phyloP scores from a whole-genome alignment of 1,140 invertebrate genomes.

The Drosophila nigrodunni region DNA sequence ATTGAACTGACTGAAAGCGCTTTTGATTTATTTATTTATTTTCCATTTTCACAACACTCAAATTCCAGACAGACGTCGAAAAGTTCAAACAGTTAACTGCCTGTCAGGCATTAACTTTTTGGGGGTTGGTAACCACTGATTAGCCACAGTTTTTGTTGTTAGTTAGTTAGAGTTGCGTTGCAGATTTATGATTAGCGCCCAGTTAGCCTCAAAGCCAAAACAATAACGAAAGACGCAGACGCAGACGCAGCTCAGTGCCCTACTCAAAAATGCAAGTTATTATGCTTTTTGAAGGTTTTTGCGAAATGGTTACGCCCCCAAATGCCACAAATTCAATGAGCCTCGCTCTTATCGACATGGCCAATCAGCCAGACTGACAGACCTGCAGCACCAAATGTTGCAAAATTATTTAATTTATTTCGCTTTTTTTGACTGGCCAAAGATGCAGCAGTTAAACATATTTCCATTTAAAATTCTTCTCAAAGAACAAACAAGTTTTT shows the following conservation, averaged over 20 bases:
- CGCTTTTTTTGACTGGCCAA: background rate
- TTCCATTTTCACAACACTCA: constrained; percentile 63
- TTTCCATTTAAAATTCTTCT: background rate
- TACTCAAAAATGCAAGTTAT: constrained; percentile 81
- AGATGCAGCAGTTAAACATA: constrained; percentile 10
- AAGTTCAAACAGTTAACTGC: constrained; percentile 80
- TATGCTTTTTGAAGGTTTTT: constrained; percentile 73
- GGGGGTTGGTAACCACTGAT: constrained; percentile 62
- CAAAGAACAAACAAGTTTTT: constrained; percentile 6
- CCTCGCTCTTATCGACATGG: constrained; percentile 55
- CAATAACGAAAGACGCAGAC: constrained; percentile 8
- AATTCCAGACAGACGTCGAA: constrained; percentile 67
- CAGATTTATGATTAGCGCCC: constrained; percentile 80
- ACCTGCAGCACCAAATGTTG: constrained; percentile 24
- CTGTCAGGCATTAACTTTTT: constrained; percentile 78
- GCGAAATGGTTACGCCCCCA: constrained; percentile 69
- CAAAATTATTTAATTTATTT: constrained; percentile 20
- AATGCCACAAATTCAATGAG: constrained; percentile 81
- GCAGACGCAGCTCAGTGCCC: constrained; percentile 69
- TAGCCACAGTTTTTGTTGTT: constrained; percentile 49
- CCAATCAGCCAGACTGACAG: constrained; percentile 58
- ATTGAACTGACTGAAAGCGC: constrained; percentile 34
- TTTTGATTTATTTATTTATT: constrained; percentile 77
- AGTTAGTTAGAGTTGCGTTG: constrained; percentile 61
- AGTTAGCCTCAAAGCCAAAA: constrained; percentile 44